Conservation (phyloP, 2,797 vertebrate species). For the Percopsis omiscomaycus region DNA sequence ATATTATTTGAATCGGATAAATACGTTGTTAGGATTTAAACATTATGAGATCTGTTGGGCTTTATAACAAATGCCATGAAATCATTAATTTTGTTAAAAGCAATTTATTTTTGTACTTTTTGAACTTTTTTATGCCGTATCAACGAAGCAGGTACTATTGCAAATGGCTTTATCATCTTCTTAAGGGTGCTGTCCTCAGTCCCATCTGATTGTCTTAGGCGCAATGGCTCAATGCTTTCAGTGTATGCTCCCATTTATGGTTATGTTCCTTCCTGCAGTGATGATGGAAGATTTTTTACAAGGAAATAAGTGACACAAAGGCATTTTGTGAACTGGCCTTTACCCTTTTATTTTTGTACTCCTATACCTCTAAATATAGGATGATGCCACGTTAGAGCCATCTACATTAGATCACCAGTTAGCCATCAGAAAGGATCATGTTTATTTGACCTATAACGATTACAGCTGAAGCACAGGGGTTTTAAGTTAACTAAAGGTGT, state of each 20-base stretch:
- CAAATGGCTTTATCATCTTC: slow-evolving; percentile 68
- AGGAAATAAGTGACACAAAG: slow-evolving; percentile 34
- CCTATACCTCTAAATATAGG: slow-evolving; percentile 38
- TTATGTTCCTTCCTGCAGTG: slow-evolving; percentile 44
- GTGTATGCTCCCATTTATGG: slow-evolving; percentile 57
- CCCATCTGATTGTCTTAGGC: slow-evolving; percentile 41
- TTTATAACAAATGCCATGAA: slow-evolving; percentile 66
- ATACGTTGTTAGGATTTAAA: slow-evolving; percentile 65
- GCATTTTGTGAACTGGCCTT: slow-evolving; percentile 38
- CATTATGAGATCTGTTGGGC: slow-evolving; percentile 49
- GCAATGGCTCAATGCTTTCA: slow-evolving; percentile 65
- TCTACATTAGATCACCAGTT: slow-evolving; percentile 41
- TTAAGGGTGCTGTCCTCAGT: slow-evolving; percentile 55
- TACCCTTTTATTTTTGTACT: slow-evolving; percentile 31
- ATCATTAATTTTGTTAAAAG: slow-evolving; percentile 75
- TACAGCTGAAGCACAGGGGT: slow-evolving; percentile 19
- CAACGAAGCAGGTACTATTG: slow-evolving; percentile 57
- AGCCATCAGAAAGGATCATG: slow-evolving; percentile 23
- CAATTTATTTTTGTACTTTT: slow-evolving; percentile 78
- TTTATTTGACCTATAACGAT: slow-evolving; percentile 14
- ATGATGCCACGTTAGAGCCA: slow-evolving; percentile 52
- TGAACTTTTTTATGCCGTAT: slow-evolving; percentile 72
- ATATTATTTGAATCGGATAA: slow-evolving; percentile 39
- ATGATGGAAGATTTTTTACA: slow-evolving; percentile 46
- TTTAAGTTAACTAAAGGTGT: slow-evolving; percentile 41